Base-by-base conservation (phyloP, 2,888 invertebrate genomes). In the Eurytoma californica region DNA sequence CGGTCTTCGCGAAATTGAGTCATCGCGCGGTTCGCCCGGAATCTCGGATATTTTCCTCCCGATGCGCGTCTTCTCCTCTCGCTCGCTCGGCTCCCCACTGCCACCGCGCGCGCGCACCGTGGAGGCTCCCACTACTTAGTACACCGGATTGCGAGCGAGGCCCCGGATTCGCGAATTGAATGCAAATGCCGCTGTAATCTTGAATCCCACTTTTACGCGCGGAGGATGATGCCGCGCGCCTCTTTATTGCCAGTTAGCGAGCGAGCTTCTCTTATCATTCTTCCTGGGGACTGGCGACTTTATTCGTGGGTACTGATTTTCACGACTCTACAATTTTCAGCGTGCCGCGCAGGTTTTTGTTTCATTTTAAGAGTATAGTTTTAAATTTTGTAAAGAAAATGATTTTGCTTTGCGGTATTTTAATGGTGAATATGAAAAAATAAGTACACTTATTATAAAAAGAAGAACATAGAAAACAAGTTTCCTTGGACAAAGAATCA, bases 41-140 rank as follows among this genome's bases (percentile, higher is more conserved):
- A 90, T 90, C 88, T 87, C 88, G 88, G 87, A 89, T 90, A 90
- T 90, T 90, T 90, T 90, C 92, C 75, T 77, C 73, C 91, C 92
- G 91, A 92, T 92, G 92, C 91, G 91, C 91, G 91, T 90, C 90
- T 90, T 28, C 55, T 30, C 66, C 57, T 53, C 67, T 51, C 20
- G 30, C 30, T 30, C 30, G 39, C 39, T 0, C 39, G 9, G 39
- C 39, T 39, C 39, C 39, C 55, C 39, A 16, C 68, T 14, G 13
- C 16, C 61, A 3, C n/a, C n/a, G 24, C 0, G 4, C 69, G 39
- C 60, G 16, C 58, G 70, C 47, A 51, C 58, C 53, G 39, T 9
- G 39, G 9, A 1, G 39, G 39, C 39, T 39, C 39, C 39, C 20
- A 18, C 57, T 67, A 49, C 63, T 67, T 67, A 67, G 53, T 53